Evolutionary conservation across 2,888 invertebrate genomes (phyloP).

Genomic region (Nowickia ferox): DNA sequence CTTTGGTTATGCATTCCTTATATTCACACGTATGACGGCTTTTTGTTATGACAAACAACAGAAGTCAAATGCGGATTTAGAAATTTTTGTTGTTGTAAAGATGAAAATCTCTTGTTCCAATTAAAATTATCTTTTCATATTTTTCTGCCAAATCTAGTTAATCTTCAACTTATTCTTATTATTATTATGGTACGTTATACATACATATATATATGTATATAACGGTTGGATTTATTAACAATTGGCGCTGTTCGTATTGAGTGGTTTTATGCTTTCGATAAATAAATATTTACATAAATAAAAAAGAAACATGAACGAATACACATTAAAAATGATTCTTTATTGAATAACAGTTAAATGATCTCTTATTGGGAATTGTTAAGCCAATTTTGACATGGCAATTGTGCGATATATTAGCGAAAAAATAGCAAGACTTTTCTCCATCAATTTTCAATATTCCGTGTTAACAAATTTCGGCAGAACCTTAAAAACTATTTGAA

Average conservation of each 20-base stretch:
- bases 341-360: no score
- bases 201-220: no score
- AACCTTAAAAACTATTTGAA: no score
- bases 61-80: constrained; percentile 63
- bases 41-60: constrained; percentile 14
- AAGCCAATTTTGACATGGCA: no score
- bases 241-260: not conserved
- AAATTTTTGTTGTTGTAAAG: constrained; percentile 9
- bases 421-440: not conserved
- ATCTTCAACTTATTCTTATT: constrained; percentile 8
- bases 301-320: no score
- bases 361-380: no score
- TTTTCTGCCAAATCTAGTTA: constrained; percentile 29
- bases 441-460: not conserved
- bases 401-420: no score
- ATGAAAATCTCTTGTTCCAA: constrained; percentile 59
- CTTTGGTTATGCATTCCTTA: not conserved
- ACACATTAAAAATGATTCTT: no score
- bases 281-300: not conserved
- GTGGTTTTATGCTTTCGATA: constrained; percentile 15
- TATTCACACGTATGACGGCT: not conserved
- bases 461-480: no score
- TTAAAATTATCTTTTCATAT: constrained; percentile 28
- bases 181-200: not conserved
- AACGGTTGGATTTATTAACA: constrained; percentile 2